Percentiles rank a stretch among this genome's conserved stretches.
These are phyloP conservation scores for Polyploca ridens DNA, from an alignment of 2,888 invertebrate species.

Conservation along the genomic window DNA sequence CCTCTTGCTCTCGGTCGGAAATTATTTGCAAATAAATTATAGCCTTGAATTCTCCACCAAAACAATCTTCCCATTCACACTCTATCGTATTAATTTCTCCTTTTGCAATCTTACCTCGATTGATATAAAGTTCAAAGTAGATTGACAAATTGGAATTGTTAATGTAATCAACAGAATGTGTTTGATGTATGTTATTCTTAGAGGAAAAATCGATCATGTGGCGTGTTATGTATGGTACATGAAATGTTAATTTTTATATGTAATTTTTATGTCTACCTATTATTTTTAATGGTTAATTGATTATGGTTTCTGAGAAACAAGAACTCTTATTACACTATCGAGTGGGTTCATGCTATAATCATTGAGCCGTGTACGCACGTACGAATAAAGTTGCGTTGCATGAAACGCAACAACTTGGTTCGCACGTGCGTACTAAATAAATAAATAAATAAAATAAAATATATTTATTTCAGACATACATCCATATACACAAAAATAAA, in stretches of 20 bases:
- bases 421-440: too few species aligned
- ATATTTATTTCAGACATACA: too few species aligned
- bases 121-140: background rate
- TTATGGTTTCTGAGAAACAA: background rate
- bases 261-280: background rate
- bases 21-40: conserved; percentile 51
- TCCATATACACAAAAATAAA: too few species aligned
- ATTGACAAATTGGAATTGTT: background rate
- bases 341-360: background rate
- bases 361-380: too few species aligned
- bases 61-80: background rate
- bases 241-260: background rate
- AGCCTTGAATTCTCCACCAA: conserved; percentile 38
- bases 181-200: conserved; percentile 10
- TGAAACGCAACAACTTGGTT: too few species aligned
- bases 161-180: conserved; percentile 12
- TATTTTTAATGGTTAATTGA: background rate
- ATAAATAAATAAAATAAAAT: too few species aligned
- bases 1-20: conserved; percentile 37
- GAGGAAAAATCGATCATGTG: conserved; percentile 5
- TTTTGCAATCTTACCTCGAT: background rate
- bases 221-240: background rate
- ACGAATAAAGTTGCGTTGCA: too few species aligned
- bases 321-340: background rate
- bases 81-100: background rate